Base-by-base conservation (phyloP, 2,797 vertebrate species). In the Brachyalestes nurse region DNA sequence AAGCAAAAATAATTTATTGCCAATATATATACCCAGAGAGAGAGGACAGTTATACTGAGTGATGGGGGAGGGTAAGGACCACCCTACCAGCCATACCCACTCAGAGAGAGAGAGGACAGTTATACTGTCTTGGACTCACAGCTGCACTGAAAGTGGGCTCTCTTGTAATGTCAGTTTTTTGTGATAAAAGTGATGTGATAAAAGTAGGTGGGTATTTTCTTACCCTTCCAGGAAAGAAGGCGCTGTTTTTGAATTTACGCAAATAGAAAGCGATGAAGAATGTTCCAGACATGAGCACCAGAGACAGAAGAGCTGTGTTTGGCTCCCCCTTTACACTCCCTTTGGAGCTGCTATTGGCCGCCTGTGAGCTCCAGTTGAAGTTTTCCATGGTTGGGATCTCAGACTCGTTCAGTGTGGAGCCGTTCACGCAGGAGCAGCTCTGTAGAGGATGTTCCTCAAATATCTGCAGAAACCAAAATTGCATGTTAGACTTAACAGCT, bases 241-340 rank as follows among this genome's bases (percentile, higher is more conserved):
- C 95, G 28, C 98, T 99, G 90, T 99, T 99, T 93, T 99, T 99
- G 91, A 99, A 98, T 88, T 99, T 99, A 83, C 97, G 97, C 84
- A 99, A 92, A 91, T 99, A 99, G 90, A 97, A 99, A 75, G 98
- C 98, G 0, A 99, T 97, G 89, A 99, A 97, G 89, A 98, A 99
- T 0, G 98, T 99, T 70, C 97, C 96, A 0, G 95, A 94, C 96
- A 98, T 99, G 61, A 99, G 97, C 80, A 99, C 96, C 14, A 99
- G 93, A 0, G 98, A 99, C 0, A 99, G 95, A 88, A 99, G 93
- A 0, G 97, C 97, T 0, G 98, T 99, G 93, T 99, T 99, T 83
- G 97, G 98, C 87, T 34, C 34, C 4, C 34, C 34, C 34, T 34
- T 34, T 34, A 34, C 34, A 34, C 34, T 34, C 34, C 34, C 34